Evolutionary conservation across 2,113 vertebrate species (phyloP).

Genomic region (Microcebus lehilahytsara): DNA sequence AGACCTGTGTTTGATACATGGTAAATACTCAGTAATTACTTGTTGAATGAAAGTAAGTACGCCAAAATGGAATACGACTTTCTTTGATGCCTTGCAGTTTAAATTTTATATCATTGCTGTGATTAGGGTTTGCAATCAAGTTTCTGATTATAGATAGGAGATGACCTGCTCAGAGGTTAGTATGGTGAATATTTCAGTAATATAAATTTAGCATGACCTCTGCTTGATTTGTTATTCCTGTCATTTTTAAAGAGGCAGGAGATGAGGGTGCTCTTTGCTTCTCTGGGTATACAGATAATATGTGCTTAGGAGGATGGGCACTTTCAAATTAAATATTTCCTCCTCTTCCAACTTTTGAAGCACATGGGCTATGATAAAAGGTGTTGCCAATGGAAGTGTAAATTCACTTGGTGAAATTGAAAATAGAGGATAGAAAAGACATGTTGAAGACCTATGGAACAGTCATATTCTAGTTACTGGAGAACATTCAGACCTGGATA

Average conservation of each 20-base stretch:
- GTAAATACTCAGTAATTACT: not conserved
- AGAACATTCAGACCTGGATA: not conserved
- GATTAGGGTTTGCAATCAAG: not conserved
- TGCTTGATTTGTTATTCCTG: constrained; percentile 8
- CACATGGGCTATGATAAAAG: not conserved
- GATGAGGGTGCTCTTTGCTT: not conserved
- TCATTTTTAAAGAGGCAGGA: not conserved
- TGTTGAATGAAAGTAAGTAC: not conserved
- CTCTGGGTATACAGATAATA: not conserved
- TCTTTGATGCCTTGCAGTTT: not conserved
- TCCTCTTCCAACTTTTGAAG: not conserved
- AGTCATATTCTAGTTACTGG: not conserved
- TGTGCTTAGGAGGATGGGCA: not conserved
- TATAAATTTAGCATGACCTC: not conserved
- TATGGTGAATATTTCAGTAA: not conserved
- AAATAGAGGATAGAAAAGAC: not conserved
- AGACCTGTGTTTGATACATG: not conserved
- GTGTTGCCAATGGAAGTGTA: not conserved
- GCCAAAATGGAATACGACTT: not conserved
- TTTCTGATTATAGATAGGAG: not conserved
- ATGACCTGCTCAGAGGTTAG: not conserved
- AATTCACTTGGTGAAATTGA: constrained; percentile 17
- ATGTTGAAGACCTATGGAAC: not conserved
- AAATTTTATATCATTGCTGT: not conserved
- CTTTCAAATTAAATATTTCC: constrained; percentile 27